Evolutionary conservation across 1,140 invertebrate species (phyloP).

Genomic region (Aphis gossypii): DNA sequence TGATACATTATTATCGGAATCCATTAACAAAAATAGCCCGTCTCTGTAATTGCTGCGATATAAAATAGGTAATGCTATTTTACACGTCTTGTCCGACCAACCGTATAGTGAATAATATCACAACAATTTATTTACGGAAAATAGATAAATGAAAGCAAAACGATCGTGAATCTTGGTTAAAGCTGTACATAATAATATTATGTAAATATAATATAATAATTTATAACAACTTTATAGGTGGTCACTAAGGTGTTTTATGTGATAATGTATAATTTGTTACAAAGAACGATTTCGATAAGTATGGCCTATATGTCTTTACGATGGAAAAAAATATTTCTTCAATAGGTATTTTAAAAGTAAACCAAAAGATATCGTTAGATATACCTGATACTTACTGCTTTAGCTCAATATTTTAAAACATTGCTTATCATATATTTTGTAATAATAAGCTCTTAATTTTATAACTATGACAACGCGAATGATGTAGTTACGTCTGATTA

Average conservation of each 20-base stretch:
- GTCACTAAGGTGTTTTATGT: too few relatives aligned
- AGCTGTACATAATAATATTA: background rate
- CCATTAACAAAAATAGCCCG: background rate
- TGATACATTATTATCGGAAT: background rate
- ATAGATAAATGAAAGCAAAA: background rate
- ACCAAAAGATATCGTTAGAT: background rate
- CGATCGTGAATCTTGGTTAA: too few relatives aligned
- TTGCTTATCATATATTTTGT: background rate
- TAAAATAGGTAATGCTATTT: background rate
- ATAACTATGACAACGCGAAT: background rate
- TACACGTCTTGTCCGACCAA: background rate
- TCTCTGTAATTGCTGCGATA: background rate
- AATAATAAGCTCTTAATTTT: background rate
- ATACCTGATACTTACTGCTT: background rate
- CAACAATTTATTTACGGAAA: background rate
- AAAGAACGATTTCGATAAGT: background rate
- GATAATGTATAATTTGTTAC: background rate
- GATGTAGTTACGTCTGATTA: background rate
- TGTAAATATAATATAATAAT: background rate
- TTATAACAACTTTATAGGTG: background rate
- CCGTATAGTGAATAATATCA: background rate
- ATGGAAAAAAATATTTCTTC: background rate
- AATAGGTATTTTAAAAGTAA: background rate
- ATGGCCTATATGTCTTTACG: background rate
- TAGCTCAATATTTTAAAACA: background rate